Evolutionary conservation across 2,888 invertebrate genomes (phyloP).

Genomic region (Calliphora vomitoria): DNA sequence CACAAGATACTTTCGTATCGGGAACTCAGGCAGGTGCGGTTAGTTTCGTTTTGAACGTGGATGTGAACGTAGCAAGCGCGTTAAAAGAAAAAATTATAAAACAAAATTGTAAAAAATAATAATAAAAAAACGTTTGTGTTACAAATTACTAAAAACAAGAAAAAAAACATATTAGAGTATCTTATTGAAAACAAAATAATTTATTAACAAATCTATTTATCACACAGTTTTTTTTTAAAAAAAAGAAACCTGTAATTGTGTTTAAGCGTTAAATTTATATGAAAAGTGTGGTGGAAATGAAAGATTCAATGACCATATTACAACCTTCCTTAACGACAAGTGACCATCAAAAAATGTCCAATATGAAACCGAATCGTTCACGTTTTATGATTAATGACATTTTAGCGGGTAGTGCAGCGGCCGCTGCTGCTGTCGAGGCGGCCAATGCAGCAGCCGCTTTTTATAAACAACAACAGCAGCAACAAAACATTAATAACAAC

Average conservation of each 20-base stretch:
- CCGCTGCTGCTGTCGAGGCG: slow-evolving; percentile 78
- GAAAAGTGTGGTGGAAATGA: slow-evolving; percentile 78
- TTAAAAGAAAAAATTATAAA: slow-evolving; percentile 40
- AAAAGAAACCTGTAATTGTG: neutral
- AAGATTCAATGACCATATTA: slow-evolving; percentile 83
- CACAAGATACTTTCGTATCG: slow-evolving; percentile 76
- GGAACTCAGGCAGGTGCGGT: slow-evolving; percentile 82
- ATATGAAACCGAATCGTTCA: slow-evolving; percentile 82
- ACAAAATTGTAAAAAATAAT: slow-evolving; percentile 6
- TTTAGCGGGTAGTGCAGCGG: slow-evolving; percentile 81
- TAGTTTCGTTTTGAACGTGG: slow-evolving; percentile 83
- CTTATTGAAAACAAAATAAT: neutral
- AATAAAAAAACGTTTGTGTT: slow-evolving; percentile 2
- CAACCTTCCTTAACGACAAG: slow-evolving; percentile 79
- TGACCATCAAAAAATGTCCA: slow-evolving; percentile 78
- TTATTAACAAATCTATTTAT: too few relatives aligned
- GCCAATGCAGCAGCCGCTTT: slow-evolving; percentile 79
- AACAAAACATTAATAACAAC: slow-evolving; percentile 76
- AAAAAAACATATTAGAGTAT: neutral
- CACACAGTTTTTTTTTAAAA: neutral
- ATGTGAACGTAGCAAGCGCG: slow-evolving; percentile 78
- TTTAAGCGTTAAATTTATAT: slow-evolving; percentile 33
- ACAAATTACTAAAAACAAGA: neutral
- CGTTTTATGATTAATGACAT: slow-evolving; percentile 83
- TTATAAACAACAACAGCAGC: slow-evolving; percentile 80